Conservation (phyloP, 2,888 invertebrate genomes). For the Athripsodes cinereus region DNA sequence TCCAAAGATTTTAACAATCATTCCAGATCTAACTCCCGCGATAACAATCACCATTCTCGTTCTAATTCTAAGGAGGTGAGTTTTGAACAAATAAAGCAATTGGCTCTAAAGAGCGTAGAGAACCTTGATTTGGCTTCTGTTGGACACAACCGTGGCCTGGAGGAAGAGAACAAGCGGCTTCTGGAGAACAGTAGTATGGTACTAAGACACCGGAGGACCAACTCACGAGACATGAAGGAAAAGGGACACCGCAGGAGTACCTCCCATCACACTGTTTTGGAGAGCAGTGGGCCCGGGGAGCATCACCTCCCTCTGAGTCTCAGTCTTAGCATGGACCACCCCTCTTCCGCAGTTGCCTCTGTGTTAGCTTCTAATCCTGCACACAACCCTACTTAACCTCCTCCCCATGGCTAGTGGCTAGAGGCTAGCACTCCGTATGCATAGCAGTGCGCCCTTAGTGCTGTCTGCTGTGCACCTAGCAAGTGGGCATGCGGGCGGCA, state of each 20-base stretch:
- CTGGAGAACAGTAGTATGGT: constrained; percentile 39
- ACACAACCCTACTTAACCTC: too few species aligned
- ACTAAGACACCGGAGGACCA: constrained; percentile 55
- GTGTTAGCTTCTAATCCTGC: too few species aligned
- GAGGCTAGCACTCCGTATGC: too few species aligned
- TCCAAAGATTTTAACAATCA: constrained; percentile 29
- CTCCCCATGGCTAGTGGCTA: too few species aligned
- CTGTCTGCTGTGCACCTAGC: too few species aligned
- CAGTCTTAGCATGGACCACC: too few species aligned
- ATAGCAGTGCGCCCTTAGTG: too few species aligned
- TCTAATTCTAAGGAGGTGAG: constrained; percentile 47
- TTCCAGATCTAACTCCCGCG: constrained; percentile 35
- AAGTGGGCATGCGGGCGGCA: too few species aligned
- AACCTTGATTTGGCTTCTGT: constrained; percentile 42
- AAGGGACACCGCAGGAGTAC: constrained; percentile 44
- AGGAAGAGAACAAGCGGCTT: constrained; percentile 47
- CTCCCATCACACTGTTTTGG: constrained; percentile 46
- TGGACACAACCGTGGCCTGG: constrained; percentile 35
- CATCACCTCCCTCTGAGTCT: not conserved
- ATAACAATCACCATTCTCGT: constrained; percentile 46
- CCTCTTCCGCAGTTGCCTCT: too few species aligned
- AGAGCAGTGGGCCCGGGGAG: constrained; percentile 23
- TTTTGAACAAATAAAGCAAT: constrained; percentile 44
- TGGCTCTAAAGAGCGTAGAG: constrained; percentile 47
- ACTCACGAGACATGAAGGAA: constrained; percentile 49